A percentile compares a stretch with the other conserved stretches of the same genome.
Evolutionary conservation across 2,113 vertebrate species (phyloP).

Genomic region (Plecturocebus donacophilus): DNA sequence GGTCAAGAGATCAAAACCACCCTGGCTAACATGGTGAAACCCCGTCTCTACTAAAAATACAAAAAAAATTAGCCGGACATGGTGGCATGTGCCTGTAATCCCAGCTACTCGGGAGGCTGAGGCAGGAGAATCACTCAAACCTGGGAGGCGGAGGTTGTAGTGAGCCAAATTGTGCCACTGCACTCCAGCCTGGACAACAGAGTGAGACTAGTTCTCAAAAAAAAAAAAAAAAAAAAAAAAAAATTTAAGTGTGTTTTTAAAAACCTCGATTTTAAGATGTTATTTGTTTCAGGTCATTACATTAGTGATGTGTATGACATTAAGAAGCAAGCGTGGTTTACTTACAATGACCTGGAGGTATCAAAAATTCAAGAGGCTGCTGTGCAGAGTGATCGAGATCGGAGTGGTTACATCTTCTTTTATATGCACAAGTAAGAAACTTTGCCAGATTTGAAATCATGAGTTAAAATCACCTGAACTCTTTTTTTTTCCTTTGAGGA

Average conservation of each 20-base stretch:
- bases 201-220: too few relatives aligned
- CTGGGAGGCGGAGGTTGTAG: too few relatives aligned
- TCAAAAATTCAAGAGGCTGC: slow-evolving; percentile 94
- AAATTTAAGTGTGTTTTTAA: not conserved
- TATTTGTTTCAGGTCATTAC: slow-evolving; percentile 92
- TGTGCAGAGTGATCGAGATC: slow-evolving; percentile 94
- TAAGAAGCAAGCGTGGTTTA: slow-evolving; percentile 98
- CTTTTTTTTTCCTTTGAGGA: not conserved
- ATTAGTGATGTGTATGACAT: slow-evolving; percentile 98
- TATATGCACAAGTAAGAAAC: slow-evolving; percentile 98
- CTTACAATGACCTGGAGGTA: slow-evolving; percentile 97
- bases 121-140: too few relatives aligned
- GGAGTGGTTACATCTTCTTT: slow-evolving; percentile 99
- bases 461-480: not conserved
- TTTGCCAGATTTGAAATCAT: not conserved
- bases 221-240: too few relatives aligned
- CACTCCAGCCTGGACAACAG: too few relatives aligned
- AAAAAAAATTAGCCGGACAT: too few relatives aligned
- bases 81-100: too few relatives aligned
- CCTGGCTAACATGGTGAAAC: too few relatives aligned
- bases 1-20: too few relatives aligned
- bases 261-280: slow-evolving; percentile 18
- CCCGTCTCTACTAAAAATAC: too few relatives aligned
- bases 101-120: too few relatives aligned
- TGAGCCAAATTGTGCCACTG: too few relatives aligned